A percentile compares a stretch with the other conserved stretches of the same genome.
These are phyloP conservation scores for Miltochrista miniata DNA, from an alignment of 2,888 invertebrate genomes.

Conservation along the genomic window DNA sequence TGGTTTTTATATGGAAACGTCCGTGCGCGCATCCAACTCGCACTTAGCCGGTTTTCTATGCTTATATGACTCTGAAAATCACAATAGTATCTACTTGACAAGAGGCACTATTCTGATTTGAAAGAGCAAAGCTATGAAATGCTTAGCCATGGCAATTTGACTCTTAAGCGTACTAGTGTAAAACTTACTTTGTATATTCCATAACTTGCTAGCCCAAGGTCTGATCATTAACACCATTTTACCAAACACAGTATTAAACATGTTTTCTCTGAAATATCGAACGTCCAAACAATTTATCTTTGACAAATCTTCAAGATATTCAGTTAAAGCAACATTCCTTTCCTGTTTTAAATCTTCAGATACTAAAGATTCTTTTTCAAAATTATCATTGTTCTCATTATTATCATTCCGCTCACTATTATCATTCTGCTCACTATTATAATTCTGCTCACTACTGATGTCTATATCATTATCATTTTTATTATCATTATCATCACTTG, in stretches of 20 bases:
- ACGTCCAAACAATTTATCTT: conserved; percentile 53
- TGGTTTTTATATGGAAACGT: too few species aligned
- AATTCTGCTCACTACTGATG: conserved; percentile 5
- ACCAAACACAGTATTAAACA: conserved; percentile 66
- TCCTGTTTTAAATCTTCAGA: conserved; percentile 18
- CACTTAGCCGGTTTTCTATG: too few species aligned
- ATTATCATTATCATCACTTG: conserved; percentile 18
- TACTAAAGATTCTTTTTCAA: not conserved
- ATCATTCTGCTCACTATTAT: conserved; percentile 9
- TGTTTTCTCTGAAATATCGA: conserved; percentile 50
- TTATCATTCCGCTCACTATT: too few species aligned
- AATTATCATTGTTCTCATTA: too few species aligned
- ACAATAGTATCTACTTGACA: too few species aligned
- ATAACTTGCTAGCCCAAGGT: conserved; percentile 63
- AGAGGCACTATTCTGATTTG: too few species aligned
- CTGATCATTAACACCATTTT: conserved; percentile 62
- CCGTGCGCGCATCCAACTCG: too few species aligned
- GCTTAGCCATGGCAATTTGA: too few species aligned
- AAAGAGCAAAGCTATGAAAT: too few species aligned
- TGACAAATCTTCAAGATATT: conserved; percentile 57
- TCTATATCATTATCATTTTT: conserved; percentile 7
- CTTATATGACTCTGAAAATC: too few species aligned
- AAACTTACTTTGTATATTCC: conserved; percentile 63
- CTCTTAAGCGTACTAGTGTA: too few species aligned
- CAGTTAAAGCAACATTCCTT: conserved; percentile 27